These are phyloP conservation scores for Crossaster papposus DNA, from an alignment of 53 echinoderm and acorn worm species.

Conservation along the genomic window DNA sequence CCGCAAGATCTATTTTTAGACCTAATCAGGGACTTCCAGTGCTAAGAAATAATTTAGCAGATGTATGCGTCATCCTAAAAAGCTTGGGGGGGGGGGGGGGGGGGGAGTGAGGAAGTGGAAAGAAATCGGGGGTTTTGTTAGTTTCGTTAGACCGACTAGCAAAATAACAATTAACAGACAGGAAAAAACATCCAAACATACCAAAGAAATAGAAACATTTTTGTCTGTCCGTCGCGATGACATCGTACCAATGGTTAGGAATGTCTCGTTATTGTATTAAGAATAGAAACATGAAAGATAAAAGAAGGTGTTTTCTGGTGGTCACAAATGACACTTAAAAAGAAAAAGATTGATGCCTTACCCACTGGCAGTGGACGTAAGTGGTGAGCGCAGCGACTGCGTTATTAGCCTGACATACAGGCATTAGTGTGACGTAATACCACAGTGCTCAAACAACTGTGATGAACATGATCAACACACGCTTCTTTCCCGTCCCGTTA, in stretches of 20 bases:
- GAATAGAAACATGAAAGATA: no score
- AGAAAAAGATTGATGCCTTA: no score
- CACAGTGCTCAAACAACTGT: not conserved
- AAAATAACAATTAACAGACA: not conserved
- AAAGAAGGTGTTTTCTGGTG: no score
- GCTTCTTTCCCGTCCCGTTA: not conserved
- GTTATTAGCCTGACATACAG: not conserved
- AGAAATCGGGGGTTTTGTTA: not conserved
- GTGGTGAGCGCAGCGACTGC: not conserved
- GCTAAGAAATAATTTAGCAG: not conserved
- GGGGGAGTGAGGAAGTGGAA: not conserved
- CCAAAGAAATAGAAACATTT: not conserved
- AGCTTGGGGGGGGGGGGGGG: not conserved
- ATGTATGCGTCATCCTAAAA: slow-evolving; percentile 8
- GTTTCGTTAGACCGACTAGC: not conserved
- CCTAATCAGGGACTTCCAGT: slow-evolving; percentile 42
- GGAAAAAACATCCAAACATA: not conserved
- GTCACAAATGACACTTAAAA: no score
- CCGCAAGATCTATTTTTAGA: slow-evolving; percentile 48
- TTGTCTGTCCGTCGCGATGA: not conserved
- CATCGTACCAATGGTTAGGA: not conserved
- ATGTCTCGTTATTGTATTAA: no score
- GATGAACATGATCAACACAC: not conserved
- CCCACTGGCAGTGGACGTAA: no score
- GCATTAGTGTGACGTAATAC: not conserved